Evolutionary conservation across 2,888 invertebrate genomes (phyloP).

Genomic region (Agonopterix subpropinquella): DNA sequence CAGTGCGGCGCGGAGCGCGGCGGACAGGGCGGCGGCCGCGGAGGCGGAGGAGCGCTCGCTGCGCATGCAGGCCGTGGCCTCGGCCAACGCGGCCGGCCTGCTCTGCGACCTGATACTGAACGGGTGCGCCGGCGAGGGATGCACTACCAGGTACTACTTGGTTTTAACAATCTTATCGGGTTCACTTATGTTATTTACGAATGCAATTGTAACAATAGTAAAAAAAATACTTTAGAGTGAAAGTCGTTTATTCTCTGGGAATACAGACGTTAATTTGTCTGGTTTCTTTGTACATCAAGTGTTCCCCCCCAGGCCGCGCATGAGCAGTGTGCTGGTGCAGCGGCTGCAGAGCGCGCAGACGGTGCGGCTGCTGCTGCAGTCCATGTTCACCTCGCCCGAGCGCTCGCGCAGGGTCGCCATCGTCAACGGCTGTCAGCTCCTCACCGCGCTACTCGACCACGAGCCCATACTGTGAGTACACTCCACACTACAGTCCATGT

Average conservation of each 20-base stretch:
- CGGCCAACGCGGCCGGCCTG: constrained; percentile 91
- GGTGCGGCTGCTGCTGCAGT: constrained; percentile 76
- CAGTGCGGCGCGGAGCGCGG: not conserved
- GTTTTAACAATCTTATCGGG: too few relatives aligned
- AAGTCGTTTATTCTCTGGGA: too few relatives aligned
- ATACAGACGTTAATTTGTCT: too few relatives aligned
- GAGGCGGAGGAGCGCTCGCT: constrained; percentile 40
- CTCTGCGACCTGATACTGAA: constrained; percentile 86
- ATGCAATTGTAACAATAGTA: too few relatives aligned
- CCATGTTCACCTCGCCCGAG: constrained; percentile 79
- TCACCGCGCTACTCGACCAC: constrained; percentile 76
- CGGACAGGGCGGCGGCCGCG: constrained; percentile 7
- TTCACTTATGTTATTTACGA: too few relatives aligned
- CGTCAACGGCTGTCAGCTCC: constrained; percentile 86
- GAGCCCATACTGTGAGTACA: constrained; percentile 13
- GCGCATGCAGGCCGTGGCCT: constrained; percentile 79
- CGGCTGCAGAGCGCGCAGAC: constrained; percentile 23
- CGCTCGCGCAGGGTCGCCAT: constrained; percentile 82
- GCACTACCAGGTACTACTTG: constrained; percentile 25
- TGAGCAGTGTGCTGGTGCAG: constrained; percentile 21
- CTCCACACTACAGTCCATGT: not conserved
- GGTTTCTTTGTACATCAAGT: too few relatives aligned
- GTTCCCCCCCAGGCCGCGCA: constrained; percentile 17
- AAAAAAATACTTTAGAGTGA: too few relatives aligned
- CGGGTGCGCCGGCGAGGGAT: constrained; percentile 37